Evolutionary conservation across 2,113 vertebrate genomes (phyloP), one percentile per base, ranked within the genome.

Genomic region (Mixornis gularis): DNA sequence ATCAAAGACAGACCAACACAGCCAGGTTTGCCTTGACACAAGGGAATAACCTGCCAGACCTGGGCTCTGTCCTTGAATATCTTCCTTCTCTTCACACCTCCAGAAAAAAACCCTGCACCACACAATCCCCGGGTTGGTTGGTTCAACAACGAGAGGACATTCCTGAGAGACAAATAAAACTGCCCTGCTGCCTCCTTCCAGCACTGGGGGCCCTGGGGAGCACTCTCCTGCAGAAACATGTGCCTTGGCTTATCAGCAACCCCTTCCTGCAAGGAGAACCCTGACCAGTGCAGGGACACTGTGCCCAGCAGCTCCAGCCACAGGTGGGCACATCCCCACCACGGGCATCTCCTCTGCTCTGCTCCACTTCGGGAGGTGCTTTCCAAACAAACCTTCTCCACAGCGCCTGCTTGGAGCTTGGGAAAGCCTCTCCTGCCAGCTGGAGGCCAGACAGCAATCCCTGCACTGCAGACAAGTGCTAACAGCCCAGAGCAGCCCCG

Each of bases 221-320:
- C 3, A 0, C 16, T 34, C 3, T 38, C 8, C 73, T 81, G 56
- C 30, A 38, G 36, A 40, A 49, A 84, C 19, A 17, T 0, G 1
- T 8, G 15, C 49, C 66, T 63, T 29, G 32, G 24, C 9, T 3
- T 3, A 43, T 2, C 85, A 73, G 55, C 63, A 92, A 1, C 55
- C 22, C 15, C 49, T 24, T 73, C 36, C 51, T n/a, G 22, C 27
- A 6, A 16, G 83, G 8, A 55, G 49, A 44, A 21, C 40, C 44
- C 52, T 2, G 29, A 8, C 7, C 62, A 4, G 56, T 26, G 43
- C 2, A 2, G 15, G 59, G 73, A 32, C 22, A 1, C 10, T 0
- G 5, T 5, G 29, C 7, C 20, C 68, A n/a, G 15, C 60, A n/a
- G 56, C 68, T 44, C 44, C 25, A 9, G 63, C 30, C 1, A 0